phyloP scores from a whole-genome alignment of 1,140 invertebrate genomes.

The Coptotermes formosanus region DNA sequence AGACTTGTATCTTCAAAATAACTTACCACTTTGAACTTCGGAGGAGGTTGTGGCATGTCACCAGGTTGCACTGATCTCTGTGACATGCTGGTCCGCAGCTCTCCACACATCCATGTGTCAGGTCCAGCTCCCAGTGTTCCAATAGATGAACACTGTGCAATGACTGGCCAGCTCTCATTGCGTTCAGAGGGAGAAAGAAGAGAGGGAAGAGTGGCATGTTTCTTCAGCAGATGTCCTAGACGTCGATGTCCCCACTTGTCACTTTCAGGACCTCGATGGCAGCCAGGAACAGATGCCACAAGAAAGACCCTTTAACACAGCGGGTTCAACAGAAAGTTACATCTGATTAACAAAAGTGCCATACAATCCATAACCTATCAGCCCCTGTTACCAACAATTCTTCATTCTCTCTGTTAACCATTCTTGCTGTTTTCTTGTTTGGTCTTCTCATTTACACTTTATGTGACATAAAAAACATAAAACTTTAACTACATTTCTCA shows the following conservation, averaged over 20 bases:
- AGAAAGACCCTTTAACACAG: slow-evolving; percentile 70
- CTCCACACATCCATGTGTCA: slow-evolving; percentile 66
- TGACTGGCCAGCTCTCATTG: slow-evolving; percentile 59
- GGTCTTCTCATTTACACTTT: too few species aligned
- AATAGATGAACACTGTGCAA: slow-evolving; percentile 89
- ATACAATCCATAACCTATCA: too few species aligned
- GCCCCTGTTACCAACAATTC: too few species aligned
- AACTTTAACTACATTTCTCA: too few species aligned
- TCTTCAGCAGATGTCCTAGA: slow-evolving; percentile 61
- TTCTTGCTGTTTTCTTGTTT: too few species aligned
- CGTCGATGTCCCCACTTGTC: slow-evolving; percentile 72
- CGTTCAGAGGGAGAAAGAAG: slow-evolving; percentile 42
- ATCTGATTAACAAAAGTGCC: background rate
- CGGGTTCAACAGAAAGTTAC: background rate
- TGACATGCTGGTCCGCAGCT: slow-evolving; percentile 63
- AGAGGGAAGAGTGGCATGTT: slow-evolving; percentile 52
- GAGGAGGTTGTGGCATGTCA: slow-evolving; percentile 21
- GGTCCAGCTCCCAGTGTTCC: slow-evolving; percentile 74
- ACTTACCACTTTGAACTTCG: slow-evolving; percentile 46
- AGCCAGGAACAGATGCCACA: slow-evolving; percentile 79
- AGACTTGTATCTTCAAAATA: background rate
- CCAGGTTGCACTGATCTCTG: slow-evolving; percentile 10
- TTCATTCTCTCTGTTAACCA: too few species aligned
- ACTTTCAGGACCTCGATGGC: slow-evolving; percentile 58
- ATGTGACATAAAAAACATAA: too few species aligned